Conservation (phyloP, 2,113 vertebrate genomes). For the Cercocebus atys region DNA sequence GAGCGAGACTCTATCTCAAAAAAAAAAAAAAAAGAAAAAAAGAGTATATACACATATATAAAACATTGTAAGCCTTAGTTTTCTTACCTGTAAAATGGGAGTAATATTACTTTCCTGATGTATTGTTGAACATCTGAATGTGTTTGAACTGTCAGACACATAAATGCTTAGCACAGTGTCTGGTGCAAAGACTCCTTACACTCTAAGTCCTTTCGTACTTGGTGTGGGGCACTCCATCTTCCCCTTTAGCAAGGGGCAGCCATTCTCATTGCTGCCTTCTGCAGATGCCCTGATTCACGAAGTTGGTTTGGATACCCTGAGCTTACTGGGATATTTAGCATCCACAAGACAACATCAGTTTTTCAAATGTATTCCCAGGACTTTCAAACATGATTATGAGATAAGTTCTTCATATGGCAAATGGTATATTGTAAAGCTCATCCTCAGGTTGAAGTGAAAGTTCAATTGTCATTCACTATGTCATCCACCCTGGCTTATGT, state of each 20-base stretch:
- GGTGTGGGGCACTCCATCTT: neutral
- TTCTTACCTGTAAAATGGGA: neutral
- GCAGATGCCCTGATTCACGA: neutral
- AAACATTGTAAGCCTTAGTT: neutral
- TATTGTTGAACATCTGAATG: neutral
- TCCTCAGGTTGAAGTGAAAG: neutral
- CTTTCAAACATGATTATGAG: neutral
- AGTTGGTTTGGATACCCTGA: neutral
- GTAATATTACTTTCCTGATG: neutral
- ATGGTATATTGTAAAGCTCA: neutral
- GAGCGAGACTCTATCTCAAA: too few relatives aligned
- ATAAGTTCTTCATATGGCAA: neutral
- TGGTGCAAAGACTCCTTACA: neutral
- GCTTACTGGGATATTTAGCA: neutral
- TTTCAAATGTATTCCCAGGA: neutral
- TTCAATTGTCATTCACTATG: neutral
- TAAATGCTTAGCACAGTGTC: neutral
- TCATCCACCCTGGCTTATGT: neutral
- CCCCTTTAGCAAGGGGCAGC: too few relatives aligned
- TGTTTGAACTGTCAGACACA: neutral
- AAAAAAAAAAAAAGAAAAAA: too few relatives aligned
- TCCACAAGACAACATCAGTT: neutral
- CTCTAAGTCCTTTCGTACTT: neutral
- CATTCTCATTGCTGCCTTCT: neutral
- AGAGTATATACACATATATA: too few relatives aligned